A percentile compares a stretch with the other conserved stretches of the same genome.
Evolutionary conservation across 1,140 invertebrate species (phyloP).

Genomic region (Zaprionus davidi): DNA sequence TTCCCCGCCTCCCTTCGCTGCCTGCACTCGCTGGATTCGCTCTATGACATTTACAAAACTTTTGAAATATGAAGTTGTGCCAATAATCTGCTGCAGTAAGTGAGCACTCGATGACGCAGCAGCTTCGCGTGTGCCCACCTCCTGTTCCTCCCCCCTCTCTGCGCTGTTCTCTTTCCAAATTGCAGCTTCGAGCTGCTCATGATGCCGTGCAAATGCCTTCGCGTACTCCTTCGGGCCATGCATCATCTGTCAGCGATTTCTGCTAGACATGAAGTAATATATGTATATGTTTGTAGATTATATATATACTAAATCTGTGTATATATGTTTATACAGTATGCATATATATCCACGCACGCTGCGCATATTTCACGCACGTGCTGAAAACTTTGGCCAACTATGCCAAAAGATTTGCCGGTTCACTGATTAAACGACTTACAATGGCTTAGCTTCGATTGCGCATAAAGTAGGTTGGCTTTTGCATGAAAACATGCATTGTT

Average conservation of each 20-base stretch:
- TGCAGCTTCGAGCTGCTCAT: no score
- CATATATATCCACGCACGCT: no score
- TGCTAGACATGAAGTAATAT: neutral
- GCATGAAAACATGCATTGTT: no score
- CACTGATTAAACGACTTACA: no score
- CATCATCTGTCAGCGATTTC: neutral
- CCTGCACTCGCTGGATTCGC: conserved; percentile 41
- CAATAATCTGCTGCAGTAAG: conserved; percentile 42
- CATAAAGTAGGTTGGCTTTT: no score
- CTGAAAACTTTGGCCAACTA: neutral
- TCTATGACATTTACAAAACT: conserved; percentile 60
- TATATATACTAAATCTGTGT: no score
- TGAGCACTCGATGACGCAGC: conserved; percentile 9
- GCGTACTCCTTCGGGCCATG: neutral
- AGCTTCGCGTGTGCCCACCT: neutral
- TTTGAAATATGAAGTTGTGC: conserved; percentile 66
- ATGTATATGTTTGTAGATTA: neutral
- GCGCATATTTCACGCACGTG: neutral
- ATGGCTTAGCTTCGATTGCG: neutral
- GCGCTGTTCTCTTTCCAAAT: no score
- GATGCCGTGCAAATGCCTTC: no score
- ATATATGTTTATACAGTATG: no score
- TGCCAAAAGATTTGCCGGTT: neutral
- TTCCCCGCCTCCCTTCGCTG: neutral
- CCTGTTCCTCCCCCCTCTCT: neutral